Percentiles rank a stretch among this genome's conserved stretches.
Evolutionary conservation across 2,888 invertebrate genomes (phyloP).

Genomic region (Pseudococcus jackbeardsleyi): DNA sequence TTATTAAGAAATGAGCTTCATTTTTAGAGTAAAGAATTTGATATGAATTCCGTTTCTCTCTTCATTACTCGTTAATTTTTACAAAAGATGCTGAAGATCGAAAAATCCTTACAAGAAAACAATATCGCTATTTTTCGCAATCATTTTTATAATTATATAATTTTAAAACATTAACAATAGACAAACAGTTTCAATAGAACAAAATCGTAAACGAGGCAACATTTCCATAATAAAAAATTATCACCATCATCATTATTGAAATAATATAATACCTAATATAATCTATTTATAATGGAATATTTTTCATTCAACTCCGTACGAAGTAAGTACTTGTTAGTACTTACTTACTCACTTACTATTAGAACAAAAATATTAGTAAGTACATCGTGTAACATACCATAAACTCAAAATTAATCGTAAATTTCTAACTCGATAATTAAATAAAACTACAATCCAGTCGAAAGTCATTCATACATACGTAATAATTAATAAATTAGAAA

Average conservation of each 20-base stretch:
- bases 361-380: background rate
- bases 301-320: background rate
- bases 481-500: slow-evolving; percentile 15
- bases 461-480: background rate
- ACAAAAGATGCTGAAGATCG: background rate
- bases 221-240: slow-evolving; percentile 1
- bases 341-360: no score
- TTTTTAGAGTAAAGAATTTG: slow-evolving; percentile 33
- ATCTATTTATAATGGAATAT: background rate
- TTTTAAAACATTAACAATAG: slow-evolving; percentile 5
- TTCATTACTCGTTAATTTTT: background rate
- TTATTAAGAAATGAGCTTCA: slow-evolving; percentile 43
- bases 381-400: background rate
- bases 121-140: background rate
- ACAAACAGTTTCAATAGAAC: slow-evolving; percentile 24
- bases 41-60: background rate
- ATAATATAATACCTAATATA: background rate
- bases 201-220: background rate
- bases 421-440: background rate
- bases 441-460: background rate
- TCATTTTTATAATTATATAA: background rate
- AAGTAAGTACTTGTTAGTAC: no score
- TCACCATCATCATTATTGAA: background rate
- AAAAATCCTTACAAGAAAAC: background rate
- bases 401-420: background rate